Conservation (phyloP, 2,113 vertebrate species). For the Protobothrops mucrosquamatus region DNA sequence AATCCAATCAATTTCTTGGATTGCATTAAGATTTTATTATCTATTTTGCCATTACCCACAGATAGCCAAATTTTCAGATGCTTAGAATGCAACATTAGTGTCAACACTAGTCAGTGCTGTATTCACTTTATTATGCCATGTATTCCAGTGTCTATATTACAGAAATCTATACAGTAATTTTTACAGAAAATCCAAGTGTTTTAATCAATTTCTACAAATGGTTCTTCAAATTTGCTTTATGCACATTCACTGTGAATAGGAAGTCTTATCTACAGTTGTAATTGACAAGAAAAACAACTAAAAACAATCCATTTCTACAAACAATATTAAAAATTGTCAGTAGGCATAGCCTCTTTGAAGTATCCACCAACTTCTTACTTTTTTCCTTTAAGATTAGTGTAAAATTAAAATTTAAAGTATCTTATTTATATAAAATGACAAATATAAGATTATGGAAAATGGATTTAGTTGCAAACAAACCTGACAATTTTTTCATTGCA, state of each 20-base stretch:
- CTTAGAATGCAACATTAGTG: background rate
- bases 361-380: background rate
- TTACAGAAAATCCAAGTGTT: background rate
- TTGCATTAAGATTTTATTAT: background rate
- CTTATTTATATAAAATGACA: constrained; percentile 33
- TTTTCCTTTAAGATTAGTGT: background rate
- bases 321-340: background rate
- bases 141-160: background rate
- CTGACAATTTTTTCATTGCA: background rate
- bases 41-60: background rate
- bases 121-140: background rate
- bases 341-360: background rate
- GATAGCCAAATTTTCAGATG: background rate
- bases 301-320: background rate
- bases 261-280: background rate
- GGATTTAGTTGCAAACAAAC: background rate
- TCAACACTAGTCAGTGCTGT: background rate
- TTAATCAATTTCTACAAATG: background rate
- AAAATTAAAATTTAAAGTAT: background rate
- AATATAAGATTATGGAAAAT: constrained; percentile 15
- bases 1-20: background rate
- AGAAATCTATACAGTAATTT: background rate
- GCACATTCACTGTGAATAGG: background rate
- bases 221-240: background rate
- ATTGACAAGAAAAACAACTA: background rate